Evolutionary conservation across 2,113 vertebrate genomes (phyloP).

Genomic region (Erythrocebus patas): DNA sequence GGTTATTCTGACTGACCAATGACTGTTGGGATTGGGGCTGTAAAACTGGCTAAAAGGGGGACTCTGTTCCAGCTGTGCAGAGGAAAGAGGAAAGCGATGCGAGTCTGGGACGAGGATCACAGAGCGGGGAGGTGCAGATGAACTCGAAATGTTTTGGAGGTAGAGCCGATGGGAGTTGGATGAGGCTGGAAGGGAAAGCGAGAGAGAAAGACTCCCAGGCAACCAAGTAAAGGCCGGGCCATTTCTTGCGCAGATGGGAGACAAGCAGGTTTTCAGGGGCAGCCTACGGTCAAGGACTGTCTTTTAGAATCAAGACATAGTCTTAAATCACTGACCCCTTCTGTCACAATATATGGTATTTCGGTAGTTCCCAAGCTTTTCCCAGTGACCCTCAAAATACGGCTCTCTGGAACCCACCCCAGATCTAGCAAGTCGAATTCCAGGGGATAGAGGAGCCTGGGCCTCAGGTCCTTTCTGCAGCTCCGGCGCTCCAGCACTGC

Average conservation of each 20-base stretch:
- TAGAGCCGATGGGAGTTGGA: background rate
- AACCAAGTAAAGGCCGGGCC: background rate
- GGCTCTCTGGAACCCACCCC: background rate
- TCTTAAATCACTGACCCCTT: background rate
- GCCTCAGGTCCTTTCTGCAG: background rate
- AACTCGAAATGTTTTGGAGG: no score
- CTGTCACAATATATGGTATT: background rate
- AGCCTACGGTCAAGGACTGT: background rate
- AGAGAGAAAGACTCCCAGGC: background rate
- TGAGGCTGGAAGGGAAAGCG: background rate
- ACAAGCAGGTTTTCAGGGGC: background rate
- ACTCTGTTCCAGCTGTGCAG: rapidly evolving
- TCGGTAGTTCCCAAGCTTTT: background rate
- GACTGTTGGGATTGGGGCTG: background rate
- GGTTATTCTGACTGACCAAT: background rate
- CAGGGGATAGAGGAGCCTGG: background rate
- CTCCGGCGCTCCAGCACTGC: rapidly evolving
- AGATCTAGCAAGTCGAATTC: background rate
- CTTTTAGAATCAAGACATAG: background rate
- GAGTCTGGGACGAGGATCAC: rapidly evolving
- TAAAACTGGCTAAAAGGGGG: background rate
- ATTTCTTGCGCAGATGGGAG: rapidly evolving
- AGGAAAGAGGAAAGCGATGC: background rate
- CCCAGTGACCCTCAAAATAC: background rate
- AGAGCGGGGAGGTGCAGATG: rapidly evolving